phyloP scores from a whole-genome alignment of 1,140 invertebrate genomes.

The Vollenhovia emeryi region DNA sequence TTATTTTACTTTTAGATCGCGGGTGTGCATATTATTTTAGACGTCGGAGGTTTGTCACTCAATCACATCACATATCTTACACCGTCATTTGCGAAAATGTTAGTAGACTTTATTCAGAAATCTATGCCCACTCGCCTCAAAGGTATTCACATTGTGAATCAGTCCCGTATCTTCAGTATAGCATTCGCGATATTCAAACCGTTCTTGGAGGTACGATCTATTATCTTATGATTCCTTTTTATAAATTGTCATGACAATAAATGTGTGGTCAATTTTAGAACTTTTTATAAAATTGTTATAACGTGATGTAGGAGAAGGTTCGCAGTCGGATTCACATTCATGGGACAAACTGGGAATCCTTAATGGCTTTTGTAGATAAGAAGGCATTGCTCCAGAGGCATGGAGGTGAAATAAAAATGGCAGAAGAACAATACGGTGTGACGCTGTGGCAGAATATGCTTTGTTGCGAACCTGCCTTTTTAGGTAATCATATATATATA shows the following conservation, averaged over 20 bases:
- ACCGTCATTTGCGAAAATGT: constrained; percentile 88
- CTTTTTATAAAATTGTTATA: background rate
- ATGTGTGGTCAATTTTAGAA: background rate
- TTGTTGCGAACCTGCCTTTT: constrained; percentile 85
- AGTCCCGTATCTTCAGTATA: constrained; percentile 92
- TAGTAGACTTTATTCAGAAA: constrained; percentile 89
- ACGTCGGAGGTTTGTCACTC: constrained; percentile 89
- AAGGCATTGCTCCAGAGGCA: constrained; percentile 89
- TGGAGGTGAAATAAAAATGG: constrained; percentile 88
- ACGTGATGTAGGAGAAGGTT: constrained; percentile 85
- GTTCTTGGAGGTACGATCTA: constrained; percentile 87
- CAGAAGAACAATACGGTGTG: constrained; percentile 83
- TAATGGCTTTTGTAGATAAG: constrained; percentile 88
- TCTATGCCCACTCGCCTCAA: constrained; percentile 89
- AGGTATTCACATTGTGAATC: constrained; percentile 91
- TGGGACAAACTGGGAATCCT: constrained; percentile 88
- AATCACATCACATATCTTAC: constrained; percentile 90
- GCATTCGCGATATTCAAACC: constrained; percentile 92
- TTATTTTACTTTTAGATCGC: constrained; percentile 75
- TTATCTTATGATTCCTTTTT: background rate
- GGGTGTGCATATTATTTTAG: constrained; percentile 88
- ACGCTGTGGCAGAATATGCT: constrained; percentile 85
- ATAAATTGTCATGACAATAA: background rate
- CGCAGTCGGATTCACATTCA: constrained; percentile 90
- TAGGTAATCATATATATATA: constrained; percentile 80